Evolutionary conservation across 2,113 vertebrate genomes (phyloP), one percentile per base, ranked within the genome.

Genomic region (Orycteropus afer): DNA sequence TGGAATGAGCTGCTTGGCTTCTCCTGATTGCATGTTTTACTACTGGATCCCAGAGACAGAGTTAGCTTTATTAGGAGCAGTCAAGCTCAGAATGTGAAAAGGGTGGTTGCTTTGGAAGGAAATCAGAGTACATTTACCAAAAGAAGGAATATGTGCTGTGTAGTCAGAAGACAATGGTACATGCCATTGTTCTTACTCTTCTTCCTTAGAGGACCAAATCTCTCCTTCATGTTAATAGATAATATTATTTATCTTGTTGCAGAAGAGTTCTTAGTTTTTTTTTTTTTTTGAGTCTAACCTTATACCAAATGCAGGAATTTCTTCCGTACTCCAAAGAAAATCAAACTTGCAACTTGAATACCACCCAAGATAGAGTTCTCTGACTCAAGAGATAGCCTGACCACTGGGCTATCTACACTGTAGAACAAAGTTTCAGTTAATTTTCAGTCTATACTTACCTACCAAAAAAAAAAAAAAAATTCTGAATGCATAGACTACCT

Each of bases 21-120:
- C 37, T 23, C 27, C n/a, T 32, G 13, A 0, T 0, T 69, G 37
- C 15, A 1, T 32, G 1, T 10, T 55, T 91, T 47, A 53, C 7
- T 89, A 9, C 22, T 29, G 51, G 10, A 49, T n/a, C 57, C 3
- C 59, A 69, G 57, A 90, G 9, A 25, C 20, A 6, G 23, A 65
- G 23, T 51, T 84, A 40, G 25, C 83, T 96, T 84, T 79, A 90
- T 20, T 25, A 77, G 57, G 71, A 96, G 22, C 20, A 85, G 0
- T 42, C 57, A 34, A 32, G 3, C 37, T 77, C 49, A 88, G 37
- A 80, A 55, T 57, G 29, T 83, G 76, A 80, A 49, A 80, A 2
- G 11, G 29, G 10, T 80, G 10, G 13, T 40, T 84, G 12, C 37
- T 8, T 53, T 59, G 3, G 49, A 80, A 65, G 34, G 37, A 76